Conservation (phyloP, 2,888 invertebrate genomes). For the Dicycla oo region DNA sequence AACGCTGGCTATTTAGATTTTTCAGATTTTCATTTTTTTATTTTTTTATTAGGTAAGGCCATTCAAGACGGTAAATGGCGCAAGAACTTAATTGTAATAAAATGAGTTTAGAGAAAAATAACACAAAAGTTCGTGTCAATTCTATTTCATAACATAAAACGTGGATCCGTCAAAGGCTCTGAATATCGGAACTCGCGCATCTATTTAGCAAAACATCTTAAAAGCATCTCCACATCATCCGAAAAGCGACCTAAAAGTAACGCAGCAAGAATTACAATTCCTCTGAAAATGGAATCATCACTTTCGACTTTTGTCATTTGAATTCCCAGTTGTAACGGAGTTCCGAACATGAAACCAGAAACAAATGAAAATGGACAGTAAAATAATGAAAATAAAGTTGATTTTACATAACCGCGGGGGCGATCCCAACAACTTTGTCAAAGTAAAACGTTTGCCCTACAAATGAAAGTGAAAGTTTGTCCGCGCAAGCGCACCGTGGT, state of each 20-base stretch:
- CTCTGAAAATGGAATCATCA: conserved; percentile 61
- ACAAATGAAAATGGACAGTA: conserved; percentile 37
- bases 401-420: conserved; percentile 37
- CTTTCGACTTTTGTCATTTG: conserved; percentile 78
- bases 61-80: conserved; percentile 14
- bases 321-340: conserved; percentile 70
- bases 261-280: conserved; percentile 41
- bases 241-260: conserved; percentile 60
- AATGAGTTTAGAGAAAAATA: conserved; percentile 62
- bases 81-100: conserved; percentile 36
- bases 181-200: conserved; percentile 84
- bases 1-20: no score
- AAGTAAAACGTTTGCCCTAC: conserved; percentile 82
- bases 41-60: neutral
- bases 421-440: conserved; percentile 65
- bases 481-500: conserved; percentile 70
- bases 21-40: neutral
- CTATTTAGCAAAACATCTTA: conserved; percentile 66
- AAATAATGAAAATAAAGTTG: conserved; percentile 26
- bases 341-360: conserved; percentile 54
- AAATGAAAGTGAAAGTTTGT: conserved; percentile 89
- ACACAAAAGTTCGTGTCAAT: conserved; percentile 83
- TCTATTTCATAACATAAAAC: conserved; percentile 86
- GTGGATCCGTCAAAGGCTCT: conserved; percentile 86
- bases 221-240: conserved; percentile 13